These are phyloP conservation scores for Syngnathus typhle DNA, from an alignment of 2,113 vertebrate species.

Conservation along the genomic window DNA sequence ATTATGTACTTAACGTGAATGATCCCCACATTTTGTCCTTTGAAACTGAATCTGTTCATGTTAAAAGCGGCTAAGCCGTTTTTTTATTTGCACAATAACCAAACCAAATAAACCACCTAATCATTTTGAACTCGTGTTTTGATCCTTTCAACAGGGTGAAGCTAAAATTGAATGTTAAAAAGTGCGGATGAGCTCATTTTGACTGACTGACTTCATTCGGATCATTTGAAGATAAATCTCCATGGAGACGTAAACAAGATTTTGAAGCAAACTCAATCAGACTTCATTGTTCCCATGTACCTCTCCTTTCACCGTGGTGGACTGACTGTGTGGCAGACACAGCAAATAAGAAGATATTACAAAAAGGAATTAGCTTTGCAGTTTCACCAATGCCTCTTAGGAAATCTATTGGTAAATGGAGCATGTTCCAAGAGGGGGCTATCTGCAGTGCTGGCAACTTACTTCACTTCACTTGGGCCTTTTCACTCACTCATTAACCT, in stretches of 20 bases:
- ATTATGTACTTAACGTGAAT: background rate
- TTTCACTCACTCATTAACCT: constrained; percentile 49
- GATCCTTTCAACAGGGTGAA: constrained; percentile 28
- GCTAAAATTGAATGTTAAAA: constrained; percentile 33
- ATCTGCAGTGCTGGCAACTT: constrained; percentile 37
- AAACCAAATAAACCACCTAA: no score
- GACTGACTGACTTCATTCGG: constrained; percentile 27
- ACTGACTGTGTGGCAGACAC: constrained; percentile 44
- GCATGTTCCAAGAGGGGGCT: constrained; percentile 47
- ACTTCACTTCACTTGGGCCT: constrained; percentile 37
- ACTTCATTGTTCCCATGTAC: constrained; percentile 22
- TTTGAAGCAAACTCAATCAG: constrained; percentile 31
- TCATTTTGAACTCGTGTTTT: background rate
- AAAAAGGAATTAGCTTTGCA: constrained; percentile 63
- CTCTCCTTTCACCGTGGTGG: constrained; percentile 15
- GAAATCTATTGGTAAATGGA: constrained; percentile 57
- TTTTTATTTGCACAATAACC: no score
- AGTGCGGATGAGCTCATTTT: constrained; percentile 37
- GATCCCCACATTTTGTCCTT: background rate
- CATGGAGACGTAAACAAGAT: constrained; percentile 6
- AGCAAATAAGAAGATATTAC: constrained; percentile 65
- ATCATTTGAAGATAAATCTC: constrained; percentile 22
- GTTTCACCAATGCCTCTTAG: constrained; percentile 56
- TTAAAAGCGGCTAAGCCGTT: no score
- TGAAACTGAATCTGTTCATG: background rate